A percentile compares a stretch with the other conserved stretches of the same genome.
Conservation (phyloP, 2,888 invertebrate genomes). For the Hemaris fuciformis region DNA sequence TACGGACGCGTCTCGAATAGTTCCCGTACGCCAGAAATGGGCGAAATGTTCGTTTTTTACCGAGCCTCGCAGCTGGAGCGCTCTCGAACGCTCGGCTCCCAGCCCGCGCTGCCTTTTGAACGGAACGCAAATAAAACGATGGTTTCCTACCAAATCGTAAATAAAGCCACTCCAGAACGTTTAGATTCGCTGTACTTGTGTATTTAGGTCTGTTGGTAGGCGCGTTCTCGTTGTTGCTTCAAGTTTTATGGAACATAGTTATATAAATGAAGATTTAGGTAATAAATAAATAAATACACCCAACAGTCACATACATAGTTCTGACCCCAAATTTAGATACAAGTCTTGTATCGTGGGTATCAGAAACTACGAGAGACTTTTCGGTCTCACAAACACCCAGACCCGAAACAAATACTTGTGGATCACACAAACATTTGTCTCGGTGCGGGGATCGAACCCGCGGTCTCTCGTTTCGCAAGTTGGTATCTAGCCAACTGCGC, state of each 20-base stretch:
- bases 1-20: background rate
- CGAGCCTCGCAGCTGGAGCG: background rate
- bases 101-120: conserved; percentile 34
- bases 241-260: background rate
- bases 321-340: too few species aligned
- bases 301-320: too few species aligned
- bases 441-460: too few species aligned
- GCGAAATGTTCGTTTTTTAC: background rate
- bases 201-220: background rate
- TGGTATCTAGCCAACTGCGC: too few species aligned
- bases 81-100: conserved; percentile 11
- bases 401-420: too few species aligned
- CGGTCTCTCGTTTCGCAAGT: too few species aligned
- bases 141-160: conserved; percentile 51
- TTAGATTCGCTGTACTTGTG: conserved; percentile 16
- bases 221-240: conserved; percentile 1
- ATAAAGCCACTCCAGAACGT: conserved; percentile 46
- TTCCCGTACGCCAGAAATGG: background rate
- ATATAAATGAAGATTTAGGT: background rate
- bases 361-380: too few species aligned
- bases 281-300: too few species aligned
- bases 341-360: too few species aligned
- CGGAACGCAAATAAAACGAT: conserved; percentile 47
- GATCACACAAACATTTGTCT: too few species aligned
- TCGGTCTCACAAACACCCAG: too few species aligned